Evolutionary conservation across 2,113 vertebrate species (phyloP), one percentile per base, ranked within the genome.

Genomic region (Elanoides forficatus): DNA sequence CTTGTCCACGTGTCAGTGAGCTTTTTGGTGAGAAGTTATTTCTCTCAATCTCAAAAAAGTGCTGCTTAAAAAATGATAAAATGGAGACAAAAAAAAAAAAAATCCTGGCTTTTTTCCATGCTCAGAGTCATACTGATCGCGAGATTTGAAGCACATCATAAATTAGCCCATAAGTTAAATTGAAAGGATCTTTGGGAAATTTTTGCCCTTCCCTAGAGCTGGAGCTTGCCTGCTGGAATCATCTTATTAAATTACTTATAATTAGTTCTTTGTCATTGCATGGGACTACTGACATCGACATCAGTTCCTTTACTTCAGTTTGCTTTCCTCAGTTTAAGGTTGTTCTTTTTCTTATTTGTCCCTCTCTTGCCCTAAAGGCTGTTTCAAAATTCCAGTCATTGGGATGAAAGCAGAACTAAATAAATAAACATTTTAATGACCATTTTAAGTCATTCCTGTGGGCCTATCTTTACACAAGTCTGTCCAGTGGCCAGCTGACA

Each of bases 121-220:
- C 13, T 53, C 7, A 53, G 19, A 81, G n/a, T 47, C 1, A 1
- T 30, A 11, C 2, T 29, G 68, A 68, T 85, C 23, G 29, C 3
- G 76, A 43, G 12, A 76, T 65, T 78, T 76, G 18, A 50, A 82
- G 5, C 1, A 10, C 7, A 1, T 13, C 1, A 6, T 63, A 5
- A 4, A 38, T 20, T 30, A 18, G 3, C 4, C 9, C 2, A 0
- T 6, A 45, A 68, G 13, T 67, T 32, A 65, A 43, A 52, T 4
- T 60, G 25, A 52, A 65, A 65, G 11, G 11, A 36, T 17, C 1
- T 47, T 48, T 48, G 38, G n/a, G 32, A 70, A 17, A 1, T 7
- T 17, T 48, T 90, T 60, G 17, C 7, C 6, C 7, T 71, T 66
- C 6, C 6, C 11, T 67, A n/a, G 3, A 53, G 18, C 30, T 67